Evolutionary conservation across 2,888 invertebrate genomes (phyloP), one percentile per base, ranked within the genome.

Genomic region (Drosophila nigritarsus): DNA sequence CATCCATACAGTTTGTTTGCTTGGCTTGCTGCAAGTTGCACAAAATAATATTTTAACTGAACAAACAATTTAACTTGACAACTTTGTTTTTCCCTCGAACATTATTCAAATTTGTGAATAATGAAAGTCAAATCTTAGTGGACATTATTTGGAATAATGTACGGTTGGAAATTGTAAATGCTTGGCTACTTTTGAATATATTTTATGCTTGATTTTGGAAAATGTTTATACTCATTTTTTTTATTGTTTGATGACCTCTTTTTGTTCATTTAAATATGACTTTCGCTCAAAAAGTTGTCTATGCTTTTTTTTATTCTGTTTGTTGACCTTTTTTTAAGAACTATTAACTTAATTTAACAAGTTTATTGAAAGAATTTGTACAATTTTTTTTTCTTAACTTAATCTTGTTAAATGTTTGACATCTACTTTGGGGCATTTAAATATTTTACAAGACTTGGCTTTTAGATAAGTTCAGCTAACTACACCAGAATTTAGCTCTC

Each of bases 1-100:
- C 68, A 76, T 77, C 54, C 73, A 77, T 42, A 42, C 56, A 30
- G 29, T 34, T 73, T 50, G 78, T 51, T 65, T 27, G 59, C 15
- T 56, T 58, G 63, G n/a, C 45, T 34, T 51, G 51, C 38, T 38
- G 40, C 56, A 71, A 34, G n/a, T 63, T 63, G 27, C 56, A 49
- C 20, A n/a, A n/a, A n/a, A n/a, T n/a, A n/a, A n/a, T n/a, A n/a
- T n/a, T n/a, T n/a, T n/a, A 54, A 54, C 32, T 45, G 7, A 42
- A 24, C 15, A 56, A 66, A 36, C 38, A 40, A 53, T 58, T 40
- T 45, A 11, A 60, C 1, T n/a, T 18, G 36, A 18, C n/a, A 54
- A 4, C 2, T n/a, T 51, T 20, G n/a, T 5, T 29, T 32, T 7
- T 20, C 30, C n/a, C 3, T 30, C n/a, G 11, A 9, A 30, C 1